Evolutionary conservation across 2,113 vertebrate genomes (phyloP).

Genomic region (Scopus umbretta): DNA sequence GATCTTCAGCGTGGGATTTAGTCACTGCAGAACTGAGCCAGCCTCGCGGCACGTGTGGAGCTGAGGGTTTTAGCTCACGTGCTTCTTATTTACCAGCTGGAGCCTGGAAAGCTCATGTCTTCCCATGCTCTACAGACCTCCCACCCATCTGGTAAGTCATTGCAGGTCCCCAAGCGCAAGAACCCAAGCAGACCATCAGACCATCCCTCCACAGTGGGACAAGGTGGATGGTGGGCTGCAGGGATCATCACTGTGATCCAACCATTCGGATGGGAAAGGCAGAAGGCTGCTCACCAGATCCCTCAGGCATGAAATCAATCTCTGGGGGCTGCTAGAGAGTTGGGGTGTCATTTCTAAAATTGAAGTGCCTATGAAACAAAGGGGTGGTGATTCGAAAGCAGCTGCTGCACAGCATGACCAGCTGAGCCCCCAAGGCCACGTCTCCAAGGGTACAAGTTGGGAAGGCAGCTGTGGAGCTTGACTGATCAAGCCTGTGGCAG

Average conservation of each 20-base stretch:
- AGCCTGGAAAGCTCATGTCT: background rate
- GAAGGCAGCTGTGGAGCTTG: background rate
- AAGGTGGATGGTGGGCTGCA: rapidly evolving
- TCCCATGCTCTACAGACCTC: background rate
- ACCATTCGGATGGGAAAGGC: background rate
- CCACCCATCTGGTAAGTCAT: background rate
- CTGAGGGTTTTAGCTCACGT: background rate
- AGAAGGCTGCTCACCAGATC: background rate
- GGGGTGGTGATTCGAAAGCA: background rate
- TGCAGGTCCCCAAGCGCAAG: background rate
- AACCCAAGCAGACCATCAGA: background rate
- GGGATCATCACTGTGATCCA: background rate
- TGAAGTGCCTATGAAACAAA: background rate
- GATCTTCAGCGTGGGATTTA: background rate
- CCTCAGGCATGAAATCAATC: background rate
- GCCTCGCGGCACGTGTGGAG: background rate
- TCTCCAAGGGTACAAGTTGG: background rate
- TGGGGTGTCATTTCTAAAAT: background rate
- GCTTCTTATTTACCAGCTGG: background rate
- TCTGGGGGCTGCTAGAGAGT: background rate
- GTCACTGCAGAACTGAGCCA: background rate
- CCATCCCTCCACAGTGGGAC: background rate
- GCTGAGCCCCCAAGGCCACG: background rate
- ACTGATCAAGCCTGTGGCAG: background rate
- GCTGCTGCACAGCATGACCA: background rate